phyloP scores from a whole-genome alignment of 2,113 vertebrate species.

The Orthonyx spaldingii region DNA sequence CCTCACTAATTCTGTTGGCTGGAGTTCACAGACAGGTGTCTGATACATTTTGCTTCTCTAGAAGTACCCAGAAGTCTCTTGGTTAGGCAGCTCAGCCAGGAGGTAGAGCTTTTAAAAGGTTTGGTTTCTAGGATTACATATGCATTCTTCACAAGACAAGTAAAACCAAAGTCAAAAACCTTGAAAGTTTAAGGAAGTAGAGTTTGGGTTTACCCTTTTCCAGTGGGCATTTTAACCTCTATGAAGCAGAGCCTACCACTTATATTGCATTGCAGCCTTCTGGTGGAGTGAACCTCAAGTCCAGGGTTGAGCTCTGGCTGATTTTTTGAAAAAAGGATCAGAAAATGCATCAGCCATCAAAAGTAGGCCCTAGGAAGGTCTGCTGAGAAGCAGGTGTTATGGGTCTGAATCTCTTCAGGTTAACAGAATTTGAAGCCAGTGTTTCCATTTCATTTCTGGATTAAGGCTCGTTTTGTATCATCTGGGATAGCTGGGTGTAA shows the following conservation, averaged over 20 bases:
- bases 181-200: not conserved
- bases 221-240: not conserved
- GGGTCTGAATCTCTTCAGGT: not conserved
- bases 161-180: accelerated
- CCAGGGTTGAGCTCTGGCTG: not conserved
- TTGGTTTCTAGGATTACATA: not conserved
- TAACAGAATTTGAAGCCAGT: not conserved
- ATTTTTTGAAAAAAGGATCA: not conserved
- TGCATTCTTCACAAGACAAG: not conserved
- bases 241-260: accelerated
- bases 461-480: not conserved
- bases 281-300: not conserved
- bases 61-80: not conserved
- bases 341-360: not conserved
- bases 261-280: not conserved
- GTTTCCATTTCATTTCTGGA: not conserved
- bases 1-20: not conserved
- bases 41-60: not conserved
- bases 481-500: too few species aligned
- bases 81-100: not conserved
- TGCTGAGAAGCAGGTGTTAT: not conserved
- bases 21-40: not conserved
- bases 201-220: not conserved
- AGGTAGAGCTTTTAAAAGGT: not conserved
- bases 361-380: not conserved